Percentiles rank a stretch among this genome's conserved stretches.
Evolutionary conservation across 2,113 vertebrate genomes (phyloP).

Genomic region (Hydrolagus affinis): DNA sequence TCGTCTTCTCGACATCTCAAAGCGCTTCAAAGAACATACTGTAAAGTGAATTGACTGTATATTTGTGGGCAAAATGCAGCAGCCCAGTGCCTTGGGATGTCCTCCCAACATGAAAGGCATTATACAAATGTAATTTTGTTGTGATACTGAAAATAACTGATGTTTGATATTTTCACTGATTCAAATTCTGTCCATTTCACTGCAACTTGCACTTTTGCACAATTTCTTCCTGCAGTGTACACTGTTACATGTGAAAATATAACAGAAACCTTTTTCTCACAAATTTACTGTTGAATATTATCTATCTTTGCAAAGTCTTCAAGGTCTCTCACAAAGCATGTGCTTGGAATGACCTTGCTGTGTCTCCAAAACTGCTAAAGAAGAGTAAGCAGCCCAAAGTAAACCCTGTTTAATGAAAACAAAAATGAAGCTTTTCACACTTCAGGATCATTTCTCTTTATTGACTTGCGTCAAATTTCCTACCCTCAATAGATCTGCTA

Average conservation of each 20-base stretch:
- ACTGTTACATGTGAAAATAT: slow-evolving; percentile 9
- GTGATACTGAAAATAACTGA: too few relatives aligned
- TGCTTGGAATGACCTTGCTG: background rate
- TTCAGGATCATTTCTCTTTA: slow-evolving; percentile 2
- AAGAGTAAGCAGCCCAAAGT: background rate
- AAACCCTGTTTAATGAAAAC: slow-evolving; percentile 6
- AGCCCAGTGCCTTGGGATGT: too few relatives aligned
- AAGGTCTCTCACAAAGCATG: background rate
- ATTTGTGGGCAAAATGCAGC: too few relatives aligned
- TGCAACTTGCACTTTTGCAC: too few relatives aligned
- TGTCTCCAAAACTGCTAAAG: background rate
- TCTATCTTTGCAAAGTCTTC: background rate
- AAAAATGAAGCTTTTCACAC: slow-evolving; percentile 11
- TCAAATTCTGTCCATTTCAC: too few relatives aligned
- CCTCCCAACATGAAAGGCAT: too few relatives aligned
- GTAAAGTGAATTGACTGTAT: too few relatives aligned
- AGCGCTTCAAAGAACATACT: too few relatives aligned
- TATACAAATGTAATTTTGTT: too few relatives aligned
- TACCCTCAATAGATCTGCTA: background rate
- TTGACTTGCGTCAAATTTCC: background rate
- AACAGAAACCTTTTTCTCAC: background rate
- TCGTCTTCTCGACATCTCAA: too few relatives aligned
- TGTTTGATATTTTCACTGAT: too few relatives aligned
- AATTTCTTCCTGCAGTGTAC: background rate
- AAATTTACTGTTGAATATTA: background rate